Conservation (phyloP, 2,797 vertebrate genomes). For the Schizothorax lantsangensis region DNA sequence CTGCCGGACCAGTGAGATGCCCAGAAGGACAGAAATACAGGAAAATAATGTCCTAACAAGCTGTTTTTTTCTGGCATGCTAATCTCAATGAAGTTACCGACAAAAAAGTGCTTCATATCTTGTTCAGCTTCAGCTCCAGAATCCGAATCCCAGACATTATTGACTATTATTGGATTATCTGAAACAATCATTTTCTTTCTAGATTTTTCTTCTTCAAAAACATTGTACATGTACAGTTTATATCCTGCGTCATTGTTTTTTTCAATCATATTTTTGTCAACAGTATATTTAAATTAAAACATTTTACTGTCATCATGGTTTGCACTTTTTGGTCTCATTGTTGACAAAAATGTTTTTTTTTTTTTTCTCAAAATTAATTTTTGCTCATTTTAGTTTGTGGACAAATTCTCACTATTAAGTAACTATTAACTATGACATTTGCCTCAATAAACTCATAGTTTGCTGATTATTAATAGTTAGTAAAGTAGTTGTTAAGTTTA, state of each 20-base stretch:
- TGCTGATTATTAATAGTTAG: background rate
- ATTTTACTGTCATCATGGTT: background rate
- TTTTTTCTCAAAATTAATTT: background rate
- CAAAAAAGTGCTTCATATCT: background rate
- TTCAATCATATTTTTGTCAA: background rate
- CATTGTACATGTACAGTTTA: background rate
- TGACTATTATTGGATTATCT: background rate
- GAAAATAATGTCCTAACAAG: constrained; percentile 19
- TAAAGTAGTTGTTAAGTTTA: background rate
- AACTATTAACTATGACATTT: background rate
- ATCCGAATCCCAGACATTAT: background rate
- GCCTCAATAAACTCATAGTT: background rate
- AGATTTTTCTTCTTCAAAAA: background rate
- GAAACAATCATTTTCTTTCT: background rate
- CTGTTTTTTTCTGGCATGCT: background rate
- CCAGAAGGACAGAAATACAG: constrained; percentile 43
- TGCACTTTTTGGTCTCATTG: background rate
- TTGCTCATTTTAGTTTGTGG: background rate
- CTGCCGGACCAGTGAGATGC: constrained; percentile 53
- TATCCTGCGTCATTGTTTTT: background rate
- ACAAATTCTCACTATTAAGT: background rate
- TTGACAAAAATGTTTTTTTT: background rate
- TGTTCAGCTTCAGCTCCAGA: background rate
- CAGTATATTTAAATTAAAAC: background rate
- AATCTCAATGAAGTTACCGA: background rate